These are phyloP conservation scores for Trichechus manatus DNA, from an alignment of 2,113 vertebrate species.

Conservation along the genomic window DNA sequence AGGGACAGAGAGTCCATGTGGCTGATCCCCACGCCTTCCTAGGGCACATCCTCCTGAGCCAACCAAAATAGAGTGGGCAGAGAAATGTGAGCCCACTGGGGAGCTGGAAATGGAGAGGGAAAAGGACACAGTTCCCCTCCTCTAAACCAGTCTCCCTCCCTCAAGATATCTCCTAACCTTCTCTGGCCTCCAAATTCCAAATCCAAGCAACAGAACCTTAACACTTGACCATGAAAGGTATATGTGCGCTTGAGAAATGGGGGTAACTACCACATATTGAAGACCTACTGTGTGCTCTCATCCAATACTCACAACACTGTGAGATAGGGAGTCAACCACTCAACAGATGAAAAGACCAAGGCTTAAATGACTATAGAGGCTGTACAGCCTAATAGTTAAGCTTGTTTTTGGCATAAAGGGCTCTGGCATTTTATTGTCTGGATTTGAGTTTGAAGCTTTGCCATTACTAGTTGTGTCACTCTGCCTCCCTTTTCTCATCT, in stretches of 20 bases:
- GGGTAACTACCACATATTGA: not conserved
- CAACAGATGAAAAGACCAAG: not conserved
- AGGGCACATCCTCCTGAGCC: constrained; percentile 60
- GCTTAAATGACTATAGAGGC: not conserved
- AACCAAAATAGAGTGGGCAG: constrained; percentile 62
- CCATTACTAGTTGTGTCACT: constrained; percentile 14
- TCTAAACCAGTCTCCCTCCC: not conserved
- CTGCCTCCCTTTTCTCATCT: constrained; percentile 16
- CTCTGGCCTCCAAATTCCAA: constrained; percentile 50
- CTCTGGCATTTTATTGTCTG: constrained; percentile 29
- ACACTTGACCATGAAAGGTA: not conserved
- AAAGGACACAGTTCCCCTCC: constrained; percentile 45
- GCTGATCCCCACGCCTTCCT: constrained; percentile 67
- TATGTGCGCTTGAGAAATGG: not conserved
- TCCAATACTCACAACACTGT: not conserved
- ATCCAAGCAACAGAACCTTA: constrained; percentile 27
- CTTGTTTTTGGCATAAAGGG: not conserved
- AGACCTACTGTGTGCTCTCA: not conserved
- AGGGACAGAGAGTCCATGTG: constrained; percentile 73
- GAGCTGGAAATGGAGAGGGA: constrained; percentile 55
- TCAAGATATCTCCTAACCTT: constrained; percentile 36
- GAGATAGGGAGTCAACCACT: not conserved
- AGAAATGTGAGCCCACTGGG: constrained; percentile 70
- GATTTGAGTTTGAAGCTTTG: constrained; percentile 11
- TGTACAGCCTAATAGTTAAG: not conserved